A percentile compares a stretch with the other conserved stretches of the same genome.
Conservation (phyloP, 2,797 vertebrate species). For the Buphagus erythrorhynchus region DNA sequence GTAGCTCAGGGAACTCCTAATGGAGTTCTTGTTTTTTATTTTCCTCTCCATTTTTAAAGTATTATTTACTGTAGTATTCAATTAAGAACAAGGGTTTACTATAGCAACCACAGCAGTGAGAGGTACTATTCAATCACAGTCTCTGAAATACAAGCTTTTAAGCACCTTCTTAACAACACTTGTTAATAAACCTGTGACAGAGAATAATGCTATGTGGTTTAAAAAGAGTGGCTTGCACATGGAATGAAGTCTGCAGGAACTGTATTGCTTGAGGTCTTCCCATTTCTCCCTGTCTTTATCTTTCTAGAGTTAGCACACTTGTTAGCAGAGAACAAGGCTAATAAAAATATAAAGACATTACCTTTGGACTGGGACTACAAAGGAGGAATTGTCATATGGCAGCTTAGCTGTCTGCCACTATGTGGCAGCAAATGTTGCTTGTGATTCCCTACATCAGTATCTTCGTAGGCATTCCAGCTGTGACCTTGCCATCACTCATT, state of each 20-base stretch:
- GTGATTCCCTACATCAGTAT: neutral
- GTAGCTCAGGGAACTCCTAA: constrained; percentile 32
- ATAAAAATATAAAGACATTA: neutral
- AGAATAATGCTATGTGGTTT: neutral
- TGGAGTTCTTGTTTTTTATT: constrained; percentile 24
- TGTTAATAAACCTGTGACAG: constrained; percentile 55
- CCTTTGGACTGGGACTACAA: neutral
- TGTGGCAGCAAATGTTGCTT: constrained; percentile 49
- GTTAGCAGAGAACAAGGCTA: neutral
- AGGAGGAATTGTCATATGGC: neutral
- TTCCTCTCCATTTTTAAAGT: constrained; percentile 56
- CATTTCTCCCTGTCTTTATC: neutral
- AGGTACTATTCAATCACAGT: constrained; percentile 32
- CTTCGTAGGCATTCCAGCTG: constrained; percentile 46
- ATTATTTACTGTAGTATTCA: constrained; percentile 73
- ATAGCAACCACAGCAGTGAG: constrained; percentile 70
- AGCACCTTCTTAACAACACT: constrained; percentile 67
- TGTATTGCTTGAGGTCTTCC: neutral
- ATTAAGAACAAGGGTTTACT: constrained; percentile 71
- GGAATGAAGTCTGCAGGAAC: constrained; percentile 5
- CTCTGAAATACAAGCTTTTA: constrained; percentile 52
- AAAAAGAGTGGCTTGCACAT: neutral
- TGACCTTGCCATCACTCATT: constrained; percentile 48
- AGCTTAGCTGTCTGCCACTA: constrained; percentile 32
- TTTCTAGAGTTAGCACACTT: neutral